Percentiles rank a stretch among this genome's conserved stretches.
Conservation (phyloP, 1,140 invertebrate genomes). For the Drosophila nasuta region DNA sequence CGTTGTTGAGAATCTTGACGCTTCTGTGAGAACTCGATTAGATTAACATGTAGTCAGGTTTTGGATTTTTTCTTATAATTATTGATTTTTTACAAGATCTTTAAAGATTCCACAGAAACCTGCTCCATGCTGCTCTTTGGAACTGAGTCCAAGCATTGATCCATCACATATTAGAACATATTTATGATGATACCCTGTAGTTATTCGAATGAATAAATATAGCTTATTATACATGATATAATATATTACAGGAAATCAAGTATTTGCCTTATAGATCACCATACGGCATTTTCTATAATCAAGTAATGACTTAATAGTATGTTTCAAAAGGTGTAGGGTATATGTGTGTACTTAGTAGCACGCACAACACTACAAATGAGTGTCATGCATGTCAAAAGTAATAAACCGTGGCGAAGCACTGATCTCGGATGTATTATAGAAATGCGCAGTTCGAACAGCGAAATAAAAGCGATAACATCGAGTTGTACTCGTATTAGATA, state of each 20-base stretch:
- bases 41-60: constrained; percentile 31
- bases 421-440: constrained; percentile 17
- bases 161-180: constrained; percentile 23
- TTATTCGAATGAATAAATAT: not conserved
- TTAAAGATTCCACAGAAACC: not conserved
- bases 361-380: constrained; percentile 24
- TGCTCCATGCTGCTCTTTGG: constrained; percentile 7
- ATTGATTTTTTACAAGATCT: constrained; percentile 3
- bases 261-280: not conserved
- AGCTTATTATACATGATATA: not conserved
- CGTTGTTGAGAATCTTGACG: constrained; percentile 7
- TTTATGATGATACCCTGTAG: constrained; percentile 7
- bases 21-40: constrained; percentile 21
- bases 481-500: constrained; percentile 1
- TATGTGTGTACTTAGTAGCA: constrained; percentile 4
- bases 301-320: constrained; percentile 1
- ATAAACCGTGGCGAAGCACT: constrained; percentile 47
- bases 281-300: not conserved
- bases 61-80: not conserved
- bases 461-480: constrained; percentile 7
- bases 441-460: constrained; percentile 39
- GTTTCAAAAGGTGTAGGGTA: not conserved
- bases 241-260: not conserved
- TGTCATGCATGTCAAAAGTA: constrained; percentile 50
- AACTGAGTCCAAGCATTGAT: not conserved